Percentiles rank a stretch among this genome's conserved stretches.
These are phyloP conservation scores for Acanthisitta chloris DNA, from an alignment of 2,113 vertebrate species.

Conservation along the genomic window DNA sequence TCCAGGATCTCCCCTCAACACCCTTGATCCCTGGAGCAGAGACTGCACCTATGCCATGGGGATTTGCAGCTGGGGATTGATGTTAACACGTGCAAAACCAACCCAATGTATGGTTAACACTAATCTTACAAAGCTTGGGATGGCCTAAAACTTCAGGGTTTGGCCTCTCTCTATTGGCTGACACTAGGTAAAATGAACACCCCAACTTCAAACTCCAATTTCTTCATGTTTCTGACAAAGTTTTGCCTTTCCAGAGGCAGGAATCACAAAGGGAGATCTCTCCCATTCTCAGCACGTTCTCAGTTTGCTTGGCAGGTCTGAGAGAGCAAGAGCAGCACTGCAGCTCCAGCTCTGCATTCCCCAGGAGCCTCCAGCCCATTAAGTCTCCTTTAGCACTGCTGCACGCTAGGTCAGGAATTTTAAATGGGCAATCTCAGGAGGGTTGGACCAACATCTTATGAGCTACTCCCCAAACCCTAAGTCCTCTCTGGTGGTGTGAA, in stretches of 20 bases:
- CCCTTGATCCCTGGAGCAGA: neutral
- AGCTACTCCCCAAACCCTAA: neutral
- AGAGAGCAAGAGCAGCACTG: neutral
- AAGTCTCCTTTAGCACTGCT: neutral
- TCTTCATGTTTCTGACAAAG: neutral
- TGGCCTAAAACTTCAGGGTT: neutral
- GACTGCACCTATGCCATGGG: rapidly evolving
- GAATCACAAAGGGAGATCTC: neutral
- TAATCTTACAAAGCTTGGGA: neutral
- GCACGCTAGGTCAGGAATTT: neutral
- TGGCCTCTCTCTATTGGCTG: neutral
- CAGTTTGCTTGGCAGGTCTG: neutral
- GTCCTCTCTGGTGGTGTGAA: rapidly evolving
- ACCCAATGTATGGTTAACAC: neutral
- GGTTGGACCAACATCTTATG: neutral
- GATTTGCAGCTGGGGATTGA: neutral
- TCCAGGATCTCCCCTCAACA: neutral
- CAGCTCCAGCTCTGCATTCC: neutral
- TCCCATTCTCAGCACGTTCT: neutral
- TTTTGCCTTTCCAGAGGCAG: neutral
- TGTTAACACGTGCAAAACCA: neutral
- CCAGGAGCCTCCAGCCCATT: neutral
- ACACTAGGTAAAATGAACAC: neutral
- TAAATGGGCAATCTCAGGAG: neutral
- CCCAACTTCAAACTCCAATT: neutral